Percentiles rank a stretch among this genome's conserved stretches.
phyloP scores from a whole-genome alignment of 2,797 vertebrate genomes.

The Nannoperca australis region DNA sequence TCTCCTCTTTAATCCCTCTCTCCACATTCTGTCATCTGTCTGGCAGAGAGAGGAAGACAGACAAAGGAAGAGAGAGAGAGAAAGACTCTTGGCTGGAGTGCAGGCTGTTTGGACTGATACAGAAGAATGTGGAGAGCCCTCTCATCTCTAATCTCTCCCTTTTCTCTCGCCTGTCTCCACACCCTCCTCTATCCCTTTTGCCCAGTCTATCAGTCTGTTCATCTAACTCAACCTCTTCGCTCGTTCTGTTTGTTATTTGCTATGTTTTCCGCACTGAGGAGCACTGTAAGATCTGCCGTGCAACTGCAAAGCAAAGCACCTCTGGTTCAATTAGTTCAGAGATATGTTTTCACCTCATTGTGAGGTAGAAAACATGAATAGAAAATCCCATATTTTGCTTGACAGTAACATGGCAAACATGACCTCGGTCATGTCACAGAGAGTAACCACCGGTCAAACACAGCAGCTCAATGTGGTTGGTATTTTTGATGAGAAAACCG shows the following conservation, averaged over 20 bases:
- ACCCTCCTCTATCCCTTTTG: slow-evolving; percentile 33
- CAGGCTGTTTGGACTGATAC: slow-evolving; percentile 65
- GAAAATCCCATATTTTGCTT: too few species aligned
- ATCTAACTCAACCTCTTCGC: slow-evolving; percentile 25
- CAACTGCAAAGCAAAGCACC: background rate
- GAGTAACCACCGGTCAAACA: slow-evolving; percentile 9
- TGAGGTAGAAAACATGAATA: too few species aligned
- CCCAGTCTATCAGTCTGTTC: slow-evolving; percentile 36
- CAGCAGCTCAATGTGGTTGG: background rate
- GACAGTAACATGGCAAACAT: too few species aligned
- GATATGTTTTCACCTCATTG: too few species aligned
- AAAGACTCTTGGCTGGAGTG: slow-evolving; percentile 57
- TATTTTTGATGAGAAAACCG: background rate
- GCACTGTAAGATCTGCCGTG: background rate
- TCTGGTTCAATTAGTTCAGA: too few species aligned
- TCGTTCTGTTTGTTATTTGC: background rate
- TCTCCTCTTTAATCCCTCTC: slow-evolving; percentile 63
- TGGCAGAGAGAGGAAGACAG: slow-evolving; percentile 45
- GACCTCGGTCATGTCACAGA: slow-evolving; percentile 7
- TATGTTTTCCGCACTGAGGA: slow-evolving; percentile 2
- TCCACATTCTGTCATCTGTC: slow-evolving; percentile 72
- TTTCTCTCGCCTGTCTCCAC: slow-evolving; percentile 19
- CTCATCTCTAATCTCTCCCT: slow-evolving; percentile 57
- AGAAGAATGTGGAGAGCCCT: slow-evolving; percentile 63
- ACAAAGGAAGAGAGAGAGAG: slow-evolving; percentile 24